Evolutionary conservation across 2,888 invertebrate species (phyloP).

Genomic region (Pachliopta kotzebuea): DNA sequence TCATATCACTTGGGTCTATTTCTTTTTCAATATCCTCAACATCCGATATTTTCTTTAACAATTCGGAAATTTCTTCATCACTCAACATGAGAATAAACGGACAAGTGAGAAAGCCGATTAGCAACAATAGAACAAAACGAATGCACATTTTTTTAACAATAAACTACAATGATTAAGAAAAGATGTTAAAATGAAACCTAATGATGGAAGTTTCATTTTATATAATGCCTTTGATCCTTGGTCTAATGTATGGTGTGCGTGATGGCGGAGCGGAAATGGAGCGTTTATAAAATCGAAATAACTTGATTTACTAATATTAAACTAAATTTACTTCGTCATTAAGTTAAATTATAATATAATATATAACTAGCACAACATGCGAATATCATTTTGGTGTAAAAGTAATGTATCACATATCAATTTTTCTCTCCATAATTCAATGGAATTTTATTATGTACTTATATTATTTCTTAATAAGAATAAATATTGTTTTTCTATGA

Average conservation of each 20-base stretch:
- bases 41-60: conserved; percentile 12
- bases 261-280: conserved; percentile 8
- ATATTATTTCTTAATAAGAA: not conserved
- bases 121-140: conserved; percentile 12
- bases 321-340: conserved; percentile 13
- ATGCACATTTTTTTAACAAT: conserved; percentile 9
- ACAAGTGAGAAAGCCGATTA: conserved; percentile 7
- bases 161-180: conserved; percentile 18
- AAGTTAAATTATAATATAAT: conserved; percentile 3
- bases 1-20: conserved; percentile 11
- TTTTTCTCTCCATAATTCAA: not conserved
- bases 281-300: not conserved
- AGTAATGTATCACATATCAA: not conserved
- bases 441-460: not conserved
- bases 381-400: not conserved
- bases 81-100: conserved; percentile 12
- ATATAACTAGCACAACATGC: not conserved
- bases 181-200: conserved; percentile 25
- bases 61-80: conserved; percentile 16
- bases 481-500: too few relatives aligned
- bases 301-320: conserved; percentile 9
- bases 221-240: conserved; percentile 25
- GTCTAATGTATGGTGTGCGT: conserved; percentile 14
- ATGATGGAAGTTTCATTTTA: conserved; percentile 28
- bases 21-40: conserved; percentile 19